Evolutionary conservation across 2,888 invertebrate species (phyloP), one percentile per base, ranked within the genome.

Genomic region (Syrphus vitripennis): DNA sequence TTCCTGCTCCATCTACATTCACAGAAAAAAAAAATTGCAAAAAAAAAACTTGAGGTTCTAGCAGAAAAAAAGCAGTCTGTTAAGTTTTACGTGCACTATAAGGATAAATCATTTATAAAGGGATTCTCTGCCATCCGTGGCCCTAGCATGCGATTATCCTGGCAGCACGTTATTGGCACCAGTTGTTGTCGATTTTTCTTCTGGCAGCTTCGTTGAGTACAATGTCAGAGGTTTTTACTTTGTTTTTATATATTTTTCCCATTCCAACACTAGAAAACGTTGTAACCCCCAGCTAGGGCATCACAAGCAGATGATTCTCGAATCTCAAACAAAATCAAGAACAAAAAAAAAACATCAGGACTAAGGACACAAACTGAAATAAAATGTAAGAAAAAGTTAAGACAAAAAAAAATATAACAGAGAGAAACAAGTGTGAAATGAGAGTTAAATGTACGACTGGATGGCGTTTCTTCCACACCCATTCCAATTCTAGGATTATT

Each of bases 111-210:
- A 84, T 84, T 84, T 80, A 84, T 76, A 53, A 84, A 84, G 75
- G 45, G 71, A 57, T 74, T 76, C 65, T 61, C 34, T 37, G n/a
- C 31, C 50, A 57, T 31, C 71, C 63, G 53, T 29, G 71, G 19
- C 45, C 48, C 53, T 59, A 21, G 67, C 16, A 63, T 74, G 50
- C n/a, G 81, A 77, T 86, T 82, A 82, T 86, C 82, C 82, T 57
- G 57, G 57, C 84, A 76, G 77, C 82, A 86, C 77, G 77, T 72
- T 82, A 86, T 86, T 86, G 82, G 86, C 86, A 86, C 82, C 86
- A 86, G 86, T 86, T 86, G 86, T 86, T 86, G 82, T 78, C 77
- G 82, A 86, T 86, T 86, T 86, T 74, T 77, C 77, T 82, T 70
- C 82, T 74, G 63, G 72, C 82, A 86, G 37, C 74, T 82, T 21